Evolutionary conservation across 2,113 vertebrate genomes (phyloP), one percentile per base, ranked within the genome.

Genomic region (Esox niger): DNA sequence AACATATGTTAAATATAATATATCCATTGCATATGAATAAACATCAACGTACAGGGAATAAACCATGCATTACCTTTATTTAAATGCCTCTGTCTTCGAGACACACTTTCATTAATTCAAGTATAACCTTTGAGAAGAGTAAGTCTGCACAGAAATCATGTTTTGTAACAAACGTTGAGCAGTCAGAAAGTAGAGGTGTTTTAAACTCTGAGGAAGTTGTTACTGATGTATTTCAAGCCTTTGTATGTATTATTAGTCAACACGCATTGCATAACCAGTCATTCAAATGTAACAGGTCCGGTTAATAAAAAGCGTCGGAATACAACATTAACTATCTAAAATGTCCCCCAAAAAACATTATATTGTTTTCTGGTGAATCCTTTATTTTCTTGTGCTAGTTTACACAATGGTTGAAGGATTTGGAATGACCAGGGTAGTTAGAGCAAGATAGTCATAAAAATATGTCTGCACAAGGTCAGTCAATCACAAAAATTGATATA

Each of bases 381-480:
- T 29, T 29, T 21, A 21, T 52, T 21, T 52, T 52, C 20, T 21
- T 23, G 8, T 52, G 47, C 15, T 23, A 21, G 20, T 72, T 66
- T 79, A 32, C 64, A 52, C 70, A 64, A 43, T 57, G 13, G 47
- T 52, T 38, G 46, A 62, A 68, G 29, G 17, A 35, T 21, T n/a
- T 52, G 47, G 7, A 52, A 43, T 6, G 13, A 10, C 17, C 38
- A 26, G 20, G 23, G 66, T 17, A 52, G 32, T 26, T 27, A 26
- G 69, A 32, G 25, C 57, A 59, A 55, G 67, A 35, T 69, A 68
- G 62, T 69, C 78, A 77, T 60, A 74, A 35, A 35, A 52, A 15
- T 4, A 4, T 64, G 73, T 72, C 43, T 80, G 82, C 79, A 83
- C 77, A 80, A 62, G 38, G 57, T 72, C 62, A 66, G 64, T 77